These are phyloP conservation scores for Strongylocentrotus purpuratus DNA, from an alignment of 35 echinoderm and acorn worm genomes.

Conservation along the genomic window DNA sequence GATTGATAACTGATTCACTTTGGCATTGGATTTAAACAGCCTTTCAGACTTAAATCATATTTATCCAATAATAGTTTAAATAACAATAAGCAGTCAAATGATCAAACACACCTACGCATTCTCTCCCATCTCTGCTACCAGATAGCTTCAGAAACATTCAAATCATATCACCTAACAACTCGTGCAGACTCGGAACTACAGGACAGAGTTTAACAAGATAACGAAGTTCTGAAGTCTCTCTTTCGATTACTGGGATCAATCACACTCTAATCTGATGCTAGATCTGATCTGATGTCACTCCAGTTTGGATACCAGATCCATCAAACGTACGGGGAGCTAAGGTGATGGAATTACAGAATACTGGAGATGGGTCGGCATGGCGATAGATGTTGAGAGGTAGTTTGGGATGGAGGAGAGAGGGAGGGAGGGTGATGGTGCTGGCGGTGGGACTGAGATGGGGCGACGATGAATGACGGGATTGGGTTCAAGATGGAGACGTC, in stretches of 20 bases:
- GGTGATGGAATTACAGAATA: neutral
- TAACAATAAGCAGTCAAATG: neutral
- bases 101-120: neutral
- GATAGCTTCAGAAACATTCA: neutral
- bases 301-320: neutral
- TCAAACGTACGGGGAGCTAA: neutral
- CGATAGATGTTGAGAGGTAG: neutral
- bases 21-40: neutral
- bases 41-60: neutral
- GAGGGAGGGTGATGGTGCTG: neutral
- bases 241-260: neutral
- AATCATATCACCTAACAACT: neutral
- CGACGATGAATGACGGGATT: neutral
- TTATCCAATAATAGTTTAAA: neutral
- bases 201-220: neutral
- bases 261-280: conserved; percentile 9
- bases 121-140: neutral
- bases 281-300: conserved; percentile 1
- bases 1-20: neutral
- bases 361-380: neutral
- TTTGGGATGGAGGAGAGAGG: neutral
- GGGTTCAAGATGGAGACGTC: neutral
- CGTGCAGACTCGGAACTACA: neutral
- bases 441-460: neutral
- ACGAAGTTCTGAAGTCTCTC: neutral